phyloP scores from a whole-genome alignment of 2,113 vertebrate species.

The Rhynchopsitta pachyrhyncha region DNA sequence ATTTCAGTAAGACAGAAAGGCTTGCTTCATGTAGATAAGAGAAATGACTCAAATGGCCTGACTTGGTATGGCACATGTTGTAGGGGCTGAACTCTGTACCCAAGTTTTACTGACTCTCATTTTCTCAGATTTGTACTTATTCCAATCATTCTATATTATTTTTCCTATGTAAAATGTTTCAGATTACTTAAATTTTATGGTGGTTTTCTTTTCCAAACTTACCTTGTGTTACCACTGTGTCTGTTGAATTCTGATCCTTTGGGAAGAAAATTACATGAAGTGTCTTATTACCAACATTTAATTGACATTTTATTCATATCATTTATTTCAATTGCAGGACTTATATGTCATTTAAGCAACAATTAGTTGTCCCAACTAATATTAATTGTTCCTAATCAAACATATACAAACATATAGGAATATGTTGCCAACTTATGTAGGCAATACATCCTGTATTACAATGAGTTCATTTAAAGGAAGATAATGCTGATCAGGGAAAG shows the following conservation, averaged over 20 bases:
- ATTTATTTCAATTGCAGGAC: conserved; percentile 18
- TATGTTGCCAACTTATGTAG: neutral
- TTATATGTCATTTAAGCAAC: neutral
- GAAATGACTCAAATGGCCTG: neutral
- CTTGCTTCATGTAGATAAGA: neutral
- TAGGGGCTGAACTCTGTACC: neutral
- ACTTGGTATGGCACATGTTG: neutral
- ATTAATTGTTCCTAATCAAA: too few species aligned
- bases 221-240: neutral
- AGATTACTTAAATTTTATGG: neutral
- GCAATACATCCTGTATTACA: neutral
- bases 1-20: neutral
- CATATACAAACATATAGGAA: too few species aligned
- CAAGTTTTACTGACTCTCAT: neutral
- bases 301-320: neutral
- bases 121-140: neutral
- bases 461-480: conserved; percentile 11
- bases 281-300: neutral
- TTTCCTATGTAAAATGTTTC: neutral
- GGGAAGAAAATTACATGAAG: neutral
- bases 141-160: neutral
- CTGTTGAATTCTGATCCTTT: neutral
- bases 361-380: neutral
- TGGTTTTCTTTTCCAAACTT: neutral
- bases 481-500: neutral